phyloP scores from a whole-genome alignment of 2,888 invertebrate species.

The Onthophagus sagittarius region DNA sequence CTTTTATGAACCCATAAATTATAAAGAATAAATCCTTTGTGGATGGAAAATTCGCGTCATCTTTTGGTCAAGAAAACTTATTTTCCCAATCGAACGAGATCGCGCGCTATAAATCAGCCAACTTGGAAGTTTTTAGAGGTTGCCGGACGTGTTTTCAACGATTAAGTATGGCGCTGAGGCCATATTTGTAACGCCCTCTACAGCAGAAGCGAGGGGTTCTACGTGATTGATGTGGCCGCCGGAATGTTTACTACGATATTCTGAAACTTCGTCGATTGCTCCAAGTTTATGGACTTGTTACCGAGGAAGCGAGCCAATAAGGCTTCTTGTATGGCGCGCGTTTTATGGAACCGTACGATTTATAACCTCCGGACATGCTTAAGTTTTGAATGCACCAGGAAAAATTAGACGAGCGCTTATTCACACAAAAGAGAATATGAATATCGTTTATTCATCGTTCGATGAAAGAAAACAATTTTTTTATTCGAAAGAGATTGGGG shows the following conservation, averaged over 20 bases:
- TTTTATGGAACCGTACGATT: background rate
- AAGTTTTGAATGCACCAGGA: background rate
- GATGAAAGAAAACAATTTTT: background rate
- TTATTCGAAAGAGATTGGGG: background rate
- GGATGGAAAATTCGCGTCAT: background rate
- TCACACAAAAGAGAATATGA: background rate
- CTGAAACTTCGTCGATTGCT: background rate
- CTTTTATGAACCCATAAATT: background rate
- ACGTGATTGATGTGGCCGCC: background rate
- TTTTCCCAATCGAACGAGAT: background rate
- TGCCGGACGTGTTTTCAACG: background rate
- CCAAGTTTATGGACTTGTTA: background rate
- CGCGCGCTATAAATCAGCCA: background rate
- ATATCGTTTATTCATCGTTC: background rate
- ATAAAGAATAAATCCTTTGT: background rate
- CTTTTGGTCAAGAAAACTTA: background rate
- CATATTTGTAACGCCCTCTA: background rate
- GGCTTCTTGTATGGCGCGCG: background rate
- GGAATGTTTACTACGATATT: background rate
- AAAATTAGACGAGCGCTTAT: background rate
- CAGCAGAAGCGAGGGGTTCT: background rate
- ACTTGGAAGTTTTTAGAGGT: background rate
- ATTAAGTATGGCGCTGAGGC: background rate
- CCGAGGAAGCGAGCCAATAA: background rate
- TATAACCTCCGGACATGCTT: background rate